A percentile compares a stretch with the other conserved stretches of the same genome.
These are phyloP conservation scores for Morinoia aosen DNA, from an alignment of 2,888 invertebrate genomes.

Conservation along the genomic window DNA sequence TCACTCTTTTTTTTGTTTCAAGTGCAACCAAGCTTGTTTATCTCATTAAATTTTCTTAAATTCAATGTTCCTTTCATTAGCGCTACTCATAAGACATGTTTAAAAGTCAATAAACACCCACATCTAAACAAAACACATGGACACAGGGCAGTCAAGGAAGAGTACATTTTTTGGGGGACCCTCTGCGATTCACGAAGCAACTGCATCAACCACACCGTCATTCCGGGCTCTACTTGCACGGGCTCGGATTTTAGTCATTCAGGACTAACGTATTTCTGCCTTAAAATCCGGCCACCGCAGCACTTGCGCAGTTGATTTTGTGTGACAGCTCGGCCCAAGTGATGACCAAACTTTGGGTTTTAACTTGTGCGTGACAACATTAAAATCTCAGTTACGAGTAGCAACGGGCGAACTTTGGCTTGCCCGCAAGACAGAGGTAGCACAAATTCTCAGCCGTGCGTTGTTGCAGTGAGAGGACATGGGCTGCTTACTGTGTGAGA, in stretches of 20 bases:
- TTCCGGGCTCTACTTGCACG: background rate
- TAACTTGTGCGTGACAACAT: conserved; percentile 27
- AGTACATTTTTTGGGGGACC: too few species aligned
- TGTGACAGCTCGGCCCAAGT: conserved; percentile 15
- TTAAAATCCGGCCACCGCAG: background rate
- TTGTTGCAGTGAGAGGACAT: background rate
- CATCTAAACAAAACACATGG: too few species aligned
- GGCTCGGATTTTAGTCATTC: background rate
- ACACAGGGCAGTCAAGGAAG: too few species aligned
- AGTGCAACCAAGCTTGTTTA: too few species aligned
- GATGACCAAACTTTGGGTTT: conserved; percentile 5
- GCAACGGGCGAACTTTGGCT: background rate
- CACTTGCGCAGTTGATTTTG: conserved; percentile 16
- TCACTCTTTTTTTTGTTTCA: too few species aligned
- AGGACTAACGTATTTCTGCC: background rate
- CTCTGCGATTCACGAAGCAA: background rate
- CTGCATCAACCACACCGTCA: background rate
- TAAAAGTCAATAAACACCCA: too few species aligned
- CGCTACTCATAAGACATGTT: too few species aligned
- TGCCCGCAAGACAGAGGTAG: background rate
- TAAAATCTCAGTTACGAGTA: conserved; percentile 26
- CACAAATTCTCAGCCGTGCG: background rate
- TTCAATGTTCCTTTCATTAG: too few species aligned
- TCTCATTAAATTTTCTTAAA: too few species aligned
- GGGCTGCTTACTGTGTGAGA: background rate